Evolutionary conservation across 2,797 vertebrate genomes (phyloP).

Genomic region (Triplophysa bombifrons): DNA sequence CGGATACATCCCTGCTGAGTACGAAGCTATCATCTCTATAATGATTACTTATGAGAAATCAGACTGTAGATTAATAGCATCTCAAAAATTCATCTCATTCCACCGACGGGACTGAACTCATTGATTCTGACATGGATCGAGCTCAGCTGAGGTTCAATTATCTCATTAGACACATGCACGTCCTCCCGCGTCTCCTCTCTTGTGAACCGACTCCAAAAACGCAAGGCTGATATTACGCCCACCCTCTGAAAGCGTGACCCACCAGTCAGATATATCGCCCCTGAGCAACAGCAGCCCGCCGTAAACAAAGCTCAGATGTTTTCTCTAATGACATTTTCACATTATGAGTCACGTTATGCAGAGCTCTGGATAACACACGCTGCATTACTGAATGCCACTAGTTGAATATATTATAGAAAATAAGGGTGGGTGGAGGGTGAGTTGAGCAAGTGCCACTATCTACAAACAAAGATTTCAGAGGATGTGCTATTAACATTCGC

Average conservation of each 20-base stretch:
- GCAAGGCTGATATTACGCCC: conserved; percentile 23
- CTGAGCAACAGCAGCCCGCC: conserved; percentile 35
- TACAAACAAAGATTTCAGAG: not conserved
- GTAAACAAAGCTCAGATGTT: conserved; percentile 46
- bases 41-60: conserved; percentile 1
- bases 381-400: conserved; percentile 43
- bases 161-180: conserved; percentile 14
- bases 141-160: conserved; percentile 26
- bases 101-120: not conserved
- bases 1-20: not conserved
- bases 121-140: conserved; percentile 25
- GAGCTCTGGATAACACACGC: conserved; percentile 28
- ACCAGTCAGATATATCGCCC: conserved; percentile 20
- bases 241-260: conserved; percentile 38
- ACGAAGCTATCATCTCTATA: not conserved
- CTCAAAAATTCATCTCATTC: not conserved
- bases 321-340: conserved; percentile 52
- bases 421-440: not conserved
- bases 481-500: not conserved
- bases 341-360: conserved; percentile 50
- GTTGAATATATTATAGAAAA: conserved; percentile 38
- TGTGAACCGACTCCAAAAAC: conserved; percentile 21
- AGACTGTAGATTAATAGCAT: not conserved
- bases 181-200: conserved; percentile 1
- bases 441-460: conserved; percentile 7